Percentiles rank a stretch among this genome's conserved stretches.
Evolutionary conservation across 2,888 invertebrate species (phyloP).

Genomic region (Catocala fraxini): DNA sequence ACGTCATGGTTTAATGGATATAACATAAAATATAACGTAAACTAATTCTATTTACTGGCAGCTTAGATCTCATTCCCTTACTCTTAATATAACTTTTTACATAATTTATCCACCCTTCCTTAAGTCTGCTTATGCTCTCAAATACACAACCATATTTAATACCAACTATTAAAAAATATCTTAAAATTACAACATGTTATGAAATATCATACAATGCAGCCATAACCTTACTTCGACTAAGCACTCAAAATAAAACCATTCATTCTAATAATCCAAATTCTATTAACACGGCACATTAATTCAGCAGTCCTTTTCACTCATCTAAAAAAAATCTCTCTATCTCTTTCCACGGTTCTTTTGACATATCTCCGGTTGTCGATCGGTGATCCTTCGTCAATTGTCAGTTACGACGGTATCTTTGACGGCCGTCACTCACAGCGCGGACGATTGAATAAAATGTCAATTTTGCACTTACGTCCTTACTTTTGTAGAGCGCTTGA

Average conservation of each 20-base stretch:
- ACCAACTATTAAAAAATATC: background rate
- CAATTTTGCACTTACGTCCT: conserved; percentile 61
- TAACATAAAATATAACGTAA: too few species aligned
- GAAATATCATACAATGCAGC: background rate
- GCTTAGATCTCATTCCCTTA: too few species aligned
- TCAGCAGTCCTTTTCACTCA: conserved; percentile 15
- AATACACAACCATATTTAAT: too few species aligned
- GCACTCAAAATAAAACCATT: conserved; percentile 4
- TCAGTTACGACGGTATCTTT: conserved; percentile 72
- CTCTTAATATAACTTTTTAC: too few species aligned
- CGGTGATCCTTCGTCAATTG: conserved; percentile 79
- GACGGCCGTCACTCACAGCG: conserved; percentile 73
- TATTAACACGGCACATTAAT: conserved; percentile 15
- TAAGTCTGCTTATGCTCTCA: too few species aligned
- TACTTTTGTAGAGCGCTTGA: conserved; percentile 48
- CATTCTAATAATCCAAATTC: conserved; percentile 12
- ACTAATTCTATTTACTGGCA: too few species aligned
- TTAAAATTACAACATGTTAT: background rate
- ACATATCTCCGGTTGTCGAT: conserved; percentile 66
- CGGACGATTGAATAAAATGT: conserved; percentile 74
- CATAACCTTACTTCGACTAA: background rate
- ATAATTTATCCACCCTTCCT: too few species aligned
- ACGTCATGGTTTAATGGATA: too few species aligned
- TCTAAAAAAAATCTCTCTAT: conserved; percentile 35
- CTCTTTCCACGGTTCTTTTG: conserved; percentile 56